A percentile compares a stretch with the other conserved stretches of the same genome.
These are phyloP conservation scores for Microtus richardsoni DNA, from an alignment of 2,113 vertebrate genomes.

Conservation along the genomic window DNA sequence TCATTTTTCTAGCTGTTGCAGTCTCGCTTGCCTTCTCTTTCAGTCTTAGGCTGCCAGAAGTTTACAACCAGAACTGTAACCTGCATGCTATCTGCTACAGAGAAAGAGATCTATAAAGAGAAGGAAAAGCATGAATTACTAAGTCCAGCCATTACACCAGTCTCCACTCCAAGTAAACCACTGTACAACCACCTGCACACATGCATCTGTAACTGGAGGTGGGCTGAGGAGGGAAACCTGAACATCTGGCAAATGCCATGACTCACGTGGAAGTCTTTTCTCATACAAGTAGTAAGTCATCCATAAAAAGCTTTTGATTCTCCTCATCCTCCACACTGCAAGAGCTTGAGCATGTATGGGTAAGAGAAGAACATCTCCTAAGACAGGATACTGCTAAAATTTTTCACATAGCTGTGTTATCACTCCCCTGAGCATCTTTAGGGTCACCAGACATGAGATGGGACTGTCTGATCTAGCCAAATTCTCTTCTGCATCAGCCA, in stretches of 20 bases:
- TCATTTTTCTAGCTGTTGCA: neutral
- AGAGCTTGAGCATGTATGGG: neutral
- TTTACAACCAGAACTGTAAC: neutral
- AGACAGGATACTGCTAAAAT: neutral
- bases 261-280: slow-evolving; percentile 1
- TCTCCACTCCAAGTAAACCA: neutral
- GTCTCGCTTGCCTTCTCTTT: neutral
- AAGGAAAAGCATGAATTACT: neutral
- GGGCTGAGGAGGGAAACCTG: neutral
- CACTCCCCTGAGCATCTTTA: neutral
- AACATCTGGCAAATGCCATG: neutral
- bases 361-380: neutral
- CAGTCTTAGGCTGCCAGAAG: neutral
- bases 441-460: neutral
- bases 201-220: neutral
- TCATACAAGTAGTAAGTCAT: neutral
- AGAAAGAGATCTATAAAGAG: neutral
- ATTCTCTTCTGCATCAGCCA: neutral
- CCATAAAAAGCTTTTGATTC: neutral
- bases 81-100: neutral
- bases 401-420: neutral
- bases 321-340: neutral
- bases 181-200: neutral
- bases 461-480: neutral
- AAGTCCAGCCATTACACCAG: neutral